Conservation (phyloP, 2,797 vertebrate genomes). For the Cyclura pinguis region DNA sequence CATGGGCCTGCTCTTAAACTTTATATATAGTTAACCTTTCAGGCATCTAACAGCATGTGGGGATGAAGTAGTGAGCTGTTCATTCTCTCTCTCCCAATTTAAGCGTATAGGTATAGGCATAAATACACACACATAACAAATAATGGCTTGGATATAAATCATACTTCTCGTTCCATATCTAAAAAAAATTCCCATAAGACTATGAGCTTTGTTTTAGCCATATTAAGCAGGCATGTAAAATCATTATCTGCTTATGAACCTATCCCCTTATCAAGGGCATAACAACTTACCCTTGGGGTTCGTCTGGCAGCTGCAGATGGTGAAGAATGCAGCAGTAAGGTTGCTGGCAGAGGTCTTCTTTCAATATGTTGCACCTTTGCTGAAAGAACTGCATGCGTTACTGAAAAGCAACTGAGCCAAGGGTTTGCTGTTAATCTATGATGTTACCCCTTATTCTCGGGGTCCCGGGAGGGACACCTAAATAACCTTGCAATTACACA, state of each 20-base stretch:
- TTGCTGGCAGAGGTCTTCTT: background rate
- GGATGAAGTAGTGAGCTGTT: background rate
- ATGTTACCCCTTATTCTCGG: too few relatives aligned
- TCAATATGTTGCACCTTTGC: background rate
- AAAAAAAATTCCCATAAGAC: slow-evolving; percentile 34
- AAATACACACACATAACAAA: background rate
- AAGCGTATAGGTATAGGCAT: too few relatives aligned
- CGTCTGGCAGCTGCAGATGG: background rate
- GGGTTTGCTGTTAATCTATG: background rate
- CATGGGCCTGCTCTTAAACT: background rate
- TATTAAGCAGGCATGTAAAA: slow-evolving; percentile 11
- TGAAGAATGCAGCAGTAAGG: background rate
- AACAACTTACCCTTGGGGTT: slow-evolving; percentile 29
- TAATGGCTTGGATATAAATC: slow-evolving; percentile 3
- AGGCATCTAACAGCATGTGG: background rate
- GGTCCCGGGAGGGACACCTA: too few relatives aligned
- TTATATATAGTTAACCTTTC: background rate
- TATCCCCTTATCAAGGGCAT: slow-evolving; percentile 28
- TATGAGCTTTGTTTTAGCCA: slow-evolving; percentile 43
- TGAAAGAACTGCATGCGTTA: background rate
- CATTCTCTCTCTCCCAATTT: too few relatives aligned
- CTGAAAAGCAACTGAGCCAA: background rate
- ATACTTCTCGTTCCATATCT: slow-evolving; percentile 34
- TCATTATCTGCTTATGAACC: slow-evolving; percentile 9
- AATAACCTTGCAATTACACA: too few relatives aligned